Evolutionary conservation across 2,797 vertebrate species (phyloP).

Genomic region (Siniperca undulata): DNA sequence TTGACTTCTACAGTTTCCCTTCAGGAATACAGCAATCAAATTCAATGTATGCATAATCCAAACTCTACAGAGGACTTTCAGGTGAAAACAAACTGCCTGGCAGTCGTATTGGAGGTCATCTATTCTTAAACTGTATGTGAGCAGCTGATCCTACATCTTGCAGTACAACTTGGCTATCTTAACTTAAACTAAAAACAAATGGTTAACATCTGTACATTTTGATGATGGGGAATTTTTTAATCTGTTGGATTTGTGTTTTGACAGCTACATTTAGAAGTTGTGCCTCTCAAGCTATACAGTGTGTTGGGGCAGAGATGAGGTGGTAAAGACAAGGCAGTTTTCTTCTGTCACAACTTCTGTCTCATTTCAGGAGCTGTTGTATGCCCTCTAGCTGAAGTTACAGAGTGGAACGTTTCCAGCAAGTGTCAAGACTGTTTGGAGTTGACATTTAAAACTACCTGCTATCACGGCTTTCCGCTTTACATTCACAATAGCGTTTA

Average conservation of each 20-base stretch:
- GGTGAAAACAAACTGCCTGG: constrained; percentile 14
- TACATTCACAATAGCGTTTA: not conserved
- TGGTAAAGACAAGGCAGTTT: not conserved
- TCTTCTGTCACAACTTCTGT: not conserved
- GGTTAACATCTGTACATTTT: constrained; percentile 3
- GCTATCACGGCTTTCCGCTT: constrained; percentile 1
- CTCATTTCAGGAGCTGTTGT: not conserved
- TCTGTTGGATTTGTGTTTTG: constrained; percentile 25
- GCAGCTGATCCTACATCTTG: not conserved
- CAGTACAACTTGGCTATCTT: not conserved
- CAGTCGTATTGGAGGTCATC: not conserved
- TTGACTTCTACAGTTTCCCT: constrained; percentile 44
- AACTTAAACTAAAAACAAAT: not conserved
- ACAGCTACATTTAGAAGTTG: constrained; percentile 18
- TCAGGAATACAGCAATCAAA: constrained; percentile 31
- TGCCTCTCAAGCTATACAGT: not conserved
- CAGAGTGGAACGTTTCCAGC: not conserved
- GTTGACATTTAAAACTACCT: constrained; percentile 1
- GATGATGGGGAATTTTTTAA: not conserved
- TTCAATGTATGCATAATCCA: constrained; percentile 29
- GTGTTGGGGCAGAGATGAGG: not conserved
- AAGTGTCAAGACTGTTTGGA: constrained; percentile 11
- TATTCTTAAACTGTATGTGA: not conserved
- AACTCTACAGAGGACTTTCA: constrained; percentile 19
- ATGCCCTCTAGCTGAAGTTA: not conserved